Percentiles rank a stretch among this genome's conserved stretches.
Evolutionary conservation across 2,797 vertebrate species (phyloP).

Genomic region (Stomatorhinus walkeri): DNA sequence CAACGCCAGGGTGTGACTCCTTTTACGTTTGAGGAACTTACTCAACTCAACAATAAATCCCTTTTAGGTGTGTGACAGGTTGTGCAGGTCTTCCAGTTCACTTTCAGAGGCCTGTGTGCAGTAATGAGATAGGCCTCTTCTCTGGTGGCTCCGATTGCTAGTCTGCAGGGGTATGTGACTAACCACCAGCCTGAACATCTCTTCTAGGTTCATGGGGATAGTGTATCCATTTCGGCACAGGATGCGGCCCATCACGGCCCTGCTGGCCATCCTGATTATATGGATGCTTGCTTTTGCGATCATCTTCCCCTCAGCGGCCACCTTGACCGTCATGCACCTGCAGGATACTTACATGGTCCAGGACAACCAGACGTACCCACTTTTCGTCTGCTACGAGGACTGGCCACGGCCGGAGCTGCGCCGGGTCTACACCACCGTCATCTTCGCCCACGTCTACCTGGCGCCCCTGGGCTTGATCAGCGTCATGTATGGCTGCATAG

Average conservation of each 20-base stretch:
- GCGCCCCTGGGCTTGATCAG: constrained; percentile 42
- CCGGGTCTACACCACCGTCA: constrained; percentile 44
- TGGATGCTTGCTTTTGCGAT: constrained; percentile 48
- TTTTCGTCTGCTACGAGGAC: constrained; percentile 45
- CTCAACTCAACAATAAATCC: neutral
- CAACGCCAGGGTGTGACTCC: neutral
- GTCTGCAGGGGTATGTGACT: neutral
- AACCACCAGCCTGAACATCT: neutral
- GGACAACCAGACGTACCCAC: constrained; percentile 36
- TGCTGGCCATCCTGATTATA: constrained; percentile 42
- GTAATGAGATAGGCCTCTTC: neutral
- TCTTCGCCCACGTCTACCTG: constrained; percentile 47
- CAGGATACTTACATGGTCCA: constrained; percentile 40
- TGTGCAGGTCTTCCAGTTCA: neutral
- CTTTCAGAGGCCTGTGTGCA: neutral
- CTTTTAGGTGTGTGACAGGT: neutral
- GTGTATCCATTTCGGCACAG: constrained; percentile 47
- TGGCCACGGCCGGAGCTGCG: constrained; percentile 42
- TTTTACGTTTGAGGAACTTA: neutral
- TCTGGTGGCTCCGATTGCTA: neutral
- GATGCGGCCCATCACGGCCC: constrained; percentile 35
- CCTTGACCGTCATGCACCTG: constrained; percentile 40
- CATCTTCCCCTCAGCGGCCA: constrained; percentile 47
- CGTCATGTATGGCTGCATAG: constrained; percentile 45
- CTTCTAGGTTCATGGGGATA: constrained; percentile 44